Evolutionary conservation across 53 echinoderm and acorn worm species (phyloP), one percentile per base, ranked within the genome.

Genomic region (Henricia sp.): DNA sequence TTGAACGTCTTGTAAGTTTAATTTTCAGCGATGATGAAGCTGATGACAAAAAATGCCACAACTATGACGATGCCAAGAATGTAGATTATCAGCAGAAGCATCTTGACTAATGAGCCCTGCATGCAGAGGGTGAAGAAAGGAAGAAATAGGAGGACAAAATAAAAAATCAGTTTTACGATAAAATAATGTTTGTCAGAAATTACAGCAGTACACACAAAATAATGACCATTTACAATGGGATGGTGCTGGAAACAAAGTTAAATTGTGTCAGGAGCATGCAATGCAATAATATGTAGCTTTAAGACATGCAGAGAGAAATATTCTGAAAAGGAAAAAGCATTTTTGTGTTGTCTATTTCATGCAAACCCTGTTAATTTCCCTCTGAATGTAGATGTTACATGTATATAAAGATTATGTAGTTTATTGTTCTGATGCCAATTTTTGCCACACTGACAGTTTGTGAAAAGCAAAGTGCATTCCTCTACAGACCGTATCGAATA

Each of bases 101-200:
- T 90, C 74, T 92, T 95, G 71, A 88, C 77, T 33, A 70, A 74
- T 12, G 95, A 71, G 28, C 95, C 90, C 95, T 95, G 92, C 34
- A 64, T 12, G 42, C 34, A 64, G 71, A 23, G 28, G 42, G 39
- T 1, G 57, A 12, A 32, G 6, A 9, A 71, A 11, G 23, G 54
- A 70, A 38, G 20, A 38, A 39, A 67, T 36, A 23, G 10, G 13
- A 17, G n/a, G 50, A 16, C 8, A 21, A 33, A 21, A 11, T 32
- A 19, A 16, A 19, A 60, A 60, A 29, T 6, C 1, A 32, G 32
- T 44, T 6, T 44, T 6, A 44, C 6, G 44, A 13, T 44, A 9
- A 44, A 44, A 44, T 44, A 44, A 44, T 9, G 6, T 44, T 44
- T 44, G 44, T 44, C 6, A 9, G 44, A 44, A 9, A 44, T 6